Conservation (phyloP, 2,888 invertebrate genomes). For the Monoplex corrugatus region DNA sequence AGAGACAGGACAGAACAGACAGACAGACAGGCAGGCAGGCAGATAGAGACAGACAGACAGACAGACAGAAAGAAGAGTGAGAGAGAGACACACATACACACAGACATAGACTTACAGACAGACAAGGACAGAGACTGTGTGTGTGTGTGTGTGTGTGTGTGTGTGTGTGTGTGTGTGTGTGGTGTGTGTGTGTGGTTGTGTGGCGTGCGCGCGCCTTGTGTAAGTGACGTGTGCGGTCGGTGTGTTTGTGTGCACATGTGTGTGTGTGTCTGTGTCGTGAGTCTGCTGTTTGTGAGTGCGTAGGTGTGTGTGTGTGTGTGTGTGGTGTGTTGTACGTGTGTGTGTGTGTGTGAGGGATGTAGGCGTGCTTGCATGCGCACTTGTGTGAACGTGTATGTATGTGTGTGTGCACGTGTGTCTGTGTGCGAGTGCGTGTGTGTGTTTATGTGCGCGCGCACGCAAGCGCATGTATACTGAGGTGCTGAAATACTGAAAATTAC, state of each 20-base stretch:
- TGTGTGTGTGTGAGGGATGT: background rate
- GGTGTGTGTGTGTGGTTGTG: no score
- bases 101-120: background rate
- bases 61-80: background rate
- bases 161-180: no score
- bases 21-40: constrained; percentile 36
- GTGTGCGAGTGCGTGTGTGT: background rate
- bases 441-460: background rate
- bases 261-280: background rate
- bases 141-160: background rate
- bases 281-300: constrained; percentile 5
- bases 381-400: background rate
- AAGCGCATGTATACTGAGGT: no score
- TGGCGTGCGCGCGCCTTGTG: no score
- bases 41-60: constrained; percentile 31
- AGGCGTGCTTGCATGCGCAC: background rate
- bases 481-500: no score
- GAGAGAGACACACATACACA: background rate
- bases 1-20: constrained; percentile 22
- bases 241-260: background rate
- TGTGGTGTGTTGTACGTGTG: background rate
- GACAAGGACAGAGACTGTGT: background rate
- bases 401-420: background rate
- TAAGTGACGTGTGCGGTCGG: no score
- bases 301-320: constrained; percentile 2